Conservation (phyloP, 2,888 invertebrate species). For the Rhorus exstirpatorius region DNA sequence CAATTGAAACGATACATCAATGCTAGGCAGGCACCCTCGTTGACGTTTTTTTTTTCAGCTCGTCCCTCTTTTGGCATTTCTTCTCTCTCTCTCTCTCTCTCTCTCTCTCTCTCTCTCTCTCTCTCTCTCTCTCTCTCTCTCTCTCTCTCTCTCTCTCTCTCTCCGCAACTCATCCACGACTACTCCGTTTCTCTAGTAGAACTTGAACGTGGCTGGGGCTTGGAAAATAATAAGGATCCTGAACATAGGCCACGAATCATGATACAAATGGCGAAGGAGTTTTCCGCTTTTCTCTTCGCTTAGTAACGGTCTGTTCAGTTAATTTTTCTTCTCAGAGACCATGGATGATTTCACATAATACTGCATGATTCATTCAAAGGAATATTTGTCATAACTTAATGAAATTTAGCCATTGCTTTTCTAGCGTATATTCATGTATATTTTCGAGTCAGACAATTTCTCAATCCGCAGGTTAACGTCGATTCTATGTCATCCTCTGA, state of each 20-base stretch:
- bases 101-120: not conserved
- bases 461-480: not conserved
- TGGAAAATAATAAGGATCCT: conserved; percentile 27
- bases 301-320: not conserved
- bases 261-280: not conserved
- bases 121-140: not conserved
- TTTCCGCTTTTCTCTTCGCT: not conserved
- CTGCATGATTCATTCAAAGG: not conserved
- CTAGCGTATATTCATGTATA: no score
- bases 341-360: not conserved
- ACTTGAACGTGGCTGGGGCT: conserved; percentile 5
- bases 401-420: not conserved
- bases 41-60: conserved; percentile 39
- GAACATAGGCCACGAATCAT: conserved; percentile 39
- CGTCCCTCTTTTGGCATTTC: not conserved
- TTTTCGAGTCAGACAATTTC: no score
- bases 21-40: conserved; percentile 57
- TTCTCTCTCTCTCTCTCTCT: not conserved
- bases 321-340: not conserved
- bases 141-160: not conserved
- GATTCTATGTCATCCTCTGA: not conserved
- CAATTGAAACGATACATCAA: conserved; percentile 78
- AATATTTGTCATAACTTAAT: not conserved
- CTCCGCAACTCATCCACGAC: not conserved
- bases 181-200: not conserved